Conservation (phyloP, 2,888 invertebrate species). For the Pseudococcus viburni region DNA sequence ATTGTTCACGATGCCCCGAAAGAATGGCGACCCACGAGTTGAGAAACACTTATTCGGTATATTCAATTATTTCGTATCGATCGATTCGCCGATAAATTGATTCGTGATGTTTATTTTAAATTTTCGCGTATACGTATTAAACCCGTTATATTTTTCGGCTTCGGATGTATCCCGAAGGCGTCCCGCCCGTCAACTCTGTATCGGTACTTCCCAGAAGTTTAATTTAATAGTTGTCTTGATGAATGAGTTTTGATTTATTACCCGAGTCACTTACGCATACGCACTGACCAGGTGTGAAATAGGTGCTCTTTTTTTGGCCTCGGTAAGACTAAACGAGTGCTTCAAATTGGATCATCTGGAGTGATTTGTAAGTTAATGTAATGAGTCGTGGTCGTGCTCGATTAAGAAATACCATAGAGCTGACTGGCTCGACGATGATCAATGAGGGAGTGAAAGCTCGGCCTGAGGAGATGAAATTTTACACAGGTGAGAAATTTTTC, state of each 20-base stretch:
- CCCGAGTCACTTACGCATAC: background rate
- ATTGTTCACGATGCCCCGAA: conserved; percentile 54
- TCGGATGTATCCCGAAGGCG: conserved; percentile 36
- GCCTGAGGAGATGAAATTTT: background rate
- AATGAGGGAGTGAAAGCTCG: background rate
- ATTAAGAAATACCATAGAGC: background rate
- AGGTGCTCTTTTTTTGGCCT: background rate
- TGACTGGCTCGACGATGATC: background rate
- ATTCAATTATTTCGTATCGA: conserved; percentile 53
- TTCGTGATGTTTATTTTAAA: conserved; percentile 56
- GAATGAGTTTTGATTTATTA: conserved; percentile 55
- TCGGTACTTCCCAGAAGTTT: conserved; percentile 33
- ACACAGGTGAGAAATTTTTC: background rate
- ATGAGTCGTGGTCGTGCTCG: background rate
- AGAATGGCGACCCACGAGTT: conserved; percentile 32
- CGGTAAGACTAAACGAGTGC: background rate
- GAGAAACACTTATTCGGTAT: conserved; percentile 54
- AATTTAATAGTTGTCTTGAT: conserved; percentile 54
- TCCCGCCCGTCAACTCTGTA: background rate
- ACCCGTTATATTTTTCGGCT: conserved; percentile 35
- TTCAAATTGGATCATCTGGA: background rate
- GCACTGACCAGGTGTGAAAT: conserved; percentile 32
- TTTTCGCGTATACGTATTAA: conserved; percentile 29
- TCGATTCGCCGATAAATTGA: conserved; percentile 49
- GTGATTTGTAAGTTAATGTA: background rate